These are phyloP conservation scores for Napeogenes inachia DNA, from an alignment of 2,888 invertebrate species.

Conservation along the genomic window DNA sequence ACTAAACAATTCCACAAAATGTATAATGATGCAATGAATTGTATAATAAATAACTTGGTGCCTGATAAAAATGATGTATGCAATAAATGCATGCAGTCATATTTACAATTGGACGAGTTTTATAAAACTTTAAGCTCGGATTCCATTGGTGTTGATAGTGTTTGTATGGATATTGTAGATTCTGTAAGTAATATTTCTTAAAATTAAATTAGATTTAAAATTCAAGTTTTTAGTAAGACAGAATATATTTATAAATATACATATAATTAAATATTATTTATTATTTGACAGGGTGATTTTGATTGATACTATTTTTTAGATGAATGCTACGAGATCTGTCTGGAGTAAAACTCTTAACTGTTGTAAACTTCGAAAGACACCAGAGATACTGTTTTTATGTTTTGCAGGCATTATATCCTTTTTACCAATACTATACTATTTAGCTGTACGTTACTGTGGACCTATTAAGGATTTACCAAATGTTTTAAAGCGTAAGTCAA, in stretches of 20 bases:
- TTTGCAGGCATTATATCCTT: slow-evolving; percentile 71
- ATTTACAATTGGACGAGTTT: slow-evolving; percentile 73
- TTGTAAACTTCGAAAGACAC: slow-evolving; percentile 73
- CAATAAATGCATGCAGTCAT: slow-evolving; percentile 72
- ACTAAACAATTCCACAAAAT: slow-evolving; percentile 68
- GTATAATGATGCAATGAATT: slow-evolving; percentile 62
- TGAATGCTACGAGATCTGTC: slow-evolving; percentile 79
- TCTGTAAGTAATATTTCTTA: slow-evolving; percentile 64
- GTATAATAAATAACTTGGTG: slow-evolving; percentile 54
- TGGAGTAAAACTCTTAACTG: slow-evolving; percentile 80
- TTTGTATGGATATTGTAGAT: slow-evolving; percentile 84
- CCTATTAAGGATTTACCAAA: slow-evolving; percentile 67
- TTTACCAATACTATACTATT: slow-evolving; percentile 77
- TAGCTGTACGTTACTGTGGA: slow-evolving; percentile 70
- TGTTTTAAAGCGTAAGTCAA: slow-evolving; percentile 64
- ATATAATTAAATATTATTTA: too few species aligned
- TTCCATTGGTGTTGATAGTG: slow-evolving; percentile 75
- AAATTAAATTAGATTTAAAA: background rate
- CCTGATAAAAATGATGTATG: slow-evolving; percentile 61
- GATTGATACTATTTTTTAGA: slow-evolving; percentile 58
- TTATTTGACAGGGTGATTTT: background rate
- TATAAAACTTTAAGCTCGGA: slow-evolving; percentile 77
- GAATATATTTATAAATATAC: too few species aligned
- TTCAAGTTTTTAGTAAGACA: too few species aligned
- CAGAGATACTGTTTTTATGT: slow-evolving; percentile 76